Conservation (phyloP, 2,113 vertebrate genomes). For the Furnarius figulus region DNA sequence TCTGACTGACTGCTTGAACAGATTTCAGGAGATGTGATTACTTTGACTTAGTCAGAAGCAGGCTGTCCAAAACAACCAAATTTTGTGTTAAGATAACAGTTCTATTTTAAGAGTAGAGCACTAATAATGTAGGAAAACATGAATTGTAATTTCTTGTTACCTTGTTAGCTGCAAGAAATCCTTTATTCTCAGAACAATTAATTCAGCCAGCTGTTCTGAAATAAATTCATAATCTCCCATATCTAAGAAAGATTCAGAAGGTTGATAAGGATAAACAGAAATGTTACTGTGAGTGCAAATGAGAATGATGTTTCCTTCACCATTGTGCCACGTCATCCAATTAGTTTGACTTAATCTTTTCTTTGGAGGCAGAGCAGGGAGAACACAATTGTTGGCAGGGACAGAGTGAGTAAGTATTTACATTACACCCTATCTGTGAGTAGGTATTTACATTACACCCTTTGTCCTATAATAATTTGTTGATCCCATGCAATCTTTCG, state of each 20-base stretch:
- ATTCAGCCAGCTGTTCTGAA: not conserved
- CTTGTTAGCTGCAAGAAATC: not conserved
- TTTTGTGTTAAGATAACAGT: not conserved
- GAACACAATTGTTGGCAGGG: too few species aligned
- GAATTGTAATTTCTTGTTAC: not conserved
- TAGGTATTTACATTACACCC: too few species aligned
- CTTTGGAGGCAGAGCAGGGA: not conserved
- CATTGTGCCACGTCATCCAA: not conserved
- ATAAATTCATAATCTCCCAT: not conserved
- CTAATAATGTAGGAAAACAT: not conserved
- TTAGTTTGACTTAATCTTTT: not conserved
- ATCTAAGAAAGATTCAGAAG: not conserved
- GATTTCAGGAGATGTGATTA: not conserved
- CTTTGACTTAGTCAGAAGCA: not conserved
- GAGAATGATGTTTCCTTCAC: not conserved
- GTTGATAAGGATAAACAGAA: not conserved
- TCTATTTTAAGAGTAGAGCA: not conserved
- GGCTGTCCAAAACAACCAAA: not conserved
- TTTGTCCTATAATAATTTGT: not conserved
- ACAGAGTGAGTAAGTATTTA: not conserved
- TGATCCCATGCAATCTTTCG: not conserved
- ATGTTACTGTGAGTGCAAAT: not conserved
- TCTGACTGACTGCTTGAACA: not conserved
- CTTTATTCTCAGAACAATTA: not conserved
- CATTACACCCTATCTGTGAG: rapidly evolving